These are phyloP conservation scores for Orbicella faveolata DNA, from an alignment of 64 coral and sea anemone genomes.

Conservation along the genomic window DNA sequence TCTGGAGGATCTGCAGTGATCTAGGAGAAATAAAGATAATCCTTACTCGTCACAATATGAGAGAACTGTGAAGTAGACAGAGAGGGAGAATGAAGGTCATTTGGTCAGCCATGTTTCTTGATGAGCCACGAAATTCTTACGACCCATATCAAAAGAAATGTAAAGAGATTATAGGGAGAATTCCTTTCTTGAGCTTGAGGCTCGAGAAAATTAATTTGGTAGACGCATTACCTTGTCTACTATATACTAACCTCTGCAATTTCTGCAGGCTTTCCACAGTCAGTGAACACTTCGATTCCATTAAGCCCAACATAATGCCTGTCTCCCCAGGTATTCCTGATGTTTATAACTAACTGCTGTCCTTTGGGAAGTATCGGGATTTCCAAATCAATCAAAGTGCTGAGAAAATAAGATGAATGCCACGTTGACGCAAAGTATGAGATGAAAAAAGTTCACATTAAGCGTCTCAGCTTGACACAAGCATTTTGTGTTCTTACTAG, in stretches of 20 bases:
- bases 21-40: slow-evolving; percentile 14
- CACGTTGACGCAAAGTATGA: neutral
- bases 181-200: too few species aligned
- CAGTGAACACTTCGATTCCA: slow-evolving; percentile 93
- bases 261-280: slow-evolving; percentile 84
- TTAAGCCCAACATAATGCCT: slow-evolving; percentile 93
- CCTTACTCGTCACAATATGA: neutral
- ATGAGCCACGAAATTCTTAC: too few species aligned
- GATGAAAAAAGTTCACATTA: neutral
- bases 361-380: slow-evolving; percentile 91
- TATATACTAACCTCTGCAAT: slow-evolving; percentile 65
- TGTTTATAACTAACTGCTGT: slow-evolving; percentile 62
- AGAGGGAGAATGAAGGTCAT: too few species aligned
- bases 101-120: too few species aligned
- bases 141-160: too few species aligned
- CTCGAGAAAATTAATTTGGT: neutral
- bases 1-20: slow-evolving; percentile 91
- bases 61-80: neutral
- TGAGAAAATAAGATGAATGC: neutral
- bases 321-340: slow-evolving; percentile 91
- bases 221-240: neutral
- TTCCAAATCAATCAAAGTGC: slow-evolving; percentile 54
- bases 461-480: too few species aligned
- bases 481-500: too few species aligned
- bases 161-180: too few species aligned